Conservation (phyloP, 2,113 vertebrate genomes). For the Elephas maximus region DNA sequence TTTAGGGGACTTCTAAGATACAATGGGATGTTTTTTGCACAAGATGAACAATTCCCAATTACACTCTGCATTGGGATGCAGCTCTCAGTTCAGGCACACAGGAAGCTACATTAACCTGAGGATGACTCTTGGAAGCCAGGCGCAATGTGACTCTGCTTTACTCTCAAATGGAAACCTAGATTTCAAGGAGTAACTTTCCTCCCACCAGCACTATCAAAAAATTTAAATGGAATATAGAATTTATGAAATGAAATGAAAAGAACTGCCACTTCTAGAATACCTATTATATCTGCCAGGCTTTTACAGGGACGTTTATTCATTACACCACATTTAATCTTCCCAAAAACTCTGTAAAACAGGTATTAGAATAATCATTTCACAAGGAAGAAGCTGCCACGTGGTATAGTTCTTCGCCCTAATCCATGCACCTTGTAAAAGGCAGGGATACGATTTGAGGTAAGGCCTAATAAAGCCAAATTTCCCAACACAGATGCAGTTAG, state of each 20-base stretch:
- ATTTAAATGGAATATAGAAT: neutral
- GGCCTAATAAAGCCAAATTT: neutral
- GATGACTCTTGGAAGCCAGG: constrained; percentile 61
- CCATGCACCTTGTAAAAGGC: neutral
- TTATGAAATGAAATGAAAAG: constrained; percentile 25
- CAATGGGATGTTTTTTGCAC: constrained; percentile 61
- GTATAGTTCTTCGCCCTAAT: neutral
- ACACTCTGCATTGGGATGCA: constrained; percentile 69
- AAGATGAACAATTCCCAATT: constrained; percentile 66
- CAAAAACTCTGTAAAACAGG: neutral
- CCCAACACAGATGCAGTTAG: neutral
- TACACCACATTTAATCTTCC: neutral
- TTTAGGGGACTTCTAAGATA: constrained; percentile 64
- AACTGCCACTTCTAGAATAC: neutral
- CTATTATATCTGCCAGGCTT: neutral
- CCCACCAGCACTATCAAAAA: neutral
- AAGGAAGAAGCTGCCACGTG: neutral
- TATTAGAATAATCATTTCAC: neutral
- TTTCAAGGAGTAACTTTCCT: neutral
- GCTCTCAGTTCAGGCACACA: neutral
- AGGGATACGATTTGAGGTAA: neutral
- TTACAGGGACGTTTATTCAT: neutral
- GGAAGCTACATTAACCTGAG: constrained; percentile 62
- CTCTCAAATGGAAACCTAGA: constrained; percentile 66
- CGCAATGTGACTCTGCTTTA: constrained; percentile 71